Conservation (phyloP, 2,113 vertebrate species). For the Megalops atlanticus region DNA sequence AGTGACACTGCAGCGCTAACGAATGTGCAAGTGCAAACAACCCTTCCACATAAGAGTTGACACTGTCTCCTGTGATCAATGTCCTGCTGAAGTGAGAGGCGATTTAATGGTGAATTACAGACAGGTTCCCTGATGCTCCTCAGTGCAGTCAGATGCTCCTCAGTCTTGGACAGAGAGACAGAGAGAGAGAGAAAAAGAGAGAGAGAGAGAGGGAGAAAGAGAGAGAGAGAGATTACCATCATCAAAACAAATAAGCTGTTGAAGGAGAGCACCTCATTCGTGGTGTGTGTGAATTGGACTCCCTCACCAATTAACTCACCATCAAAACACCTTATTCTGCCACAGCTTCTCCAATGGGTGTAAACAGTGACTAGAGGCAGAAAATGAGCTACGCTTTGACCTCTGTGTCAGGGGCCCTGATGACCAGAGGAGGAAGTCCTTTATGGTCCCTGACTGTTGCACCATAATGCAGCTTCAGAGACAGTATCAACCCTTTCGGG, state of each 20-base stretch:
- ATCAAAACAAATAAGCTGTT: slow-evolving; percentile 63
- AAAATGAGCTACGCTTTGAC: slow-evolving; percentile 74
- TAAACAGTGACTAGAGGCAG: slow-evolving; percentile 74
- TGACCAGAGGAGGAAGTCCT: slow-evolving; percentile 62
- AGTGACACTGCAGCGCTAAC: slow-evolving; percentile 59
- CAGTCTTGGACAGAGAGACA: too few relatives aligned
- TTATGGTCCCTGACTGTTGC: too few relatives aligned
- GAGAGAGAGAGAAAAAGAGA: too few relatives aligned
- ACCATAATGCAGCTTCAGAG: slow-evolving; percentile 67
- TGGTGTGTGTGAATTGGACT: slow-evolving; percentile 22
- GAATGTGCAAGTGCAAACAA: slow-evolving; percentile 68
- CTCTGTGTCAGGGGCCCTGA: slow-evolving; percentile 64
- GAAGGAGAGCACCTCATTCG: slow-evolving; percentile 25
- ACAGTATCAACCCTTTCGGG: too few relatives aligned
- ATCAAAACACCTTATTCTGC: slow-evolving; percentile 52
- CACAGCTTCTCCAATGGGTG: slow-evolving; percentile 60
- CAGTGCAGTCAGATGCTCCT: slow-evolving; percentile 82
- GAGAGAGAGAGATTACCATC: slow-evolving; percentile 66
- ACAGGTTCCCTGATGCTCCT: slow-evolving; percentile 76
- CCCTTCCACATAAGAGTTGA: slow-evolving; percentile 76
- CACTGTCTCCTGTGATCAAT: slow-evolving; percentile 81
- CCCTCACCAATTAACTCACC: too few relatives aligned
- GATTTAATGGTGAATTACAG: slow-evolving; percentile 86
- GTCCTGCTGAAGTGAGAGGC: slow-evolving; percentile 87
- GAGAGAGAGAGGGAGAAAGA: too few relatives aligned